These are phyloP conservation scores for Barnardius zonarius DNA, from an alignment of 2,113 vertebrate genomes.

Conservation along the genomic window DNA sequence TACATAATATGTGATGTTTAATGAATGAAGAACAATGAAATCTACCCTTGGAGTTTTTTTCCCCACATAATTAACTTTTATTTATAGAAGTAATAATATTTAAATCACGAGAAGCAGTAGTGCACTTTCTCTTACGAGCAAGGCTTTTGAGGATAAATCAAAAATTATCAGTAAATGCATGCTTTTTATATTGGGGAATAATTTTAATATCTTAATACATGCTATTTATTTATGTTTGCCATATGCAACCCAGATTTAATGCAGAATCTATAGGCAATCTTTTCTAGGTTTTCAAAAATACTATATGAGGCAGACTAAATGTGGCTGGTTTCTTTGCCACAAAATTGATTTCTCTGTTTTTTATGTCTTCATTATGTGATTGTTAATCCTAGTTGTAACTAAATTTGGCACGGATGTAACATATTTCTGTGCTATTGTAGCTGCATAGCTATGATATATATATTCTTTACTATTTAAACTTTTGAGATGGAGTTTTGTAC, in stretches of 20 bases:
- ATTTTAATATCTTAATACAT: not conserved
- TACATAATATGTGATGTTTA: not conserved
- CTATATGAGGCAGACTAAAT: not conserved
- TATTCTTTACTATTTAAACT: not conserved
- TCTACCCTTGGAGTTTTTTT: not conserved
- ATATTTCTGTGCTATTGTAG: not conserved
- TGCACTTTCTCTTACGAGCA: not conserved
- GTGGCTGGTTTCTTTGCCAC: not conserved
- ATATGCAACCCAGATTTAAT: not conserved
- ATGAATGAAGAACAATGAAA: not conserved
- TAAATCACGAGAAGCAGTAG: not conserved
- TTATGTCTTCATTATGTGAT: not conserved
- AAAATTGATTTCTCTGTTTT: not conserved
- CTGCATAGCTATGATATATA: not conserved
- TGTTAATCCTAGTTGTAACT: not conserved
- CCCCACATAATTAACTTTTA: not conserved
- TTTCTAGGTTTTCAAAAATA: not conserved
- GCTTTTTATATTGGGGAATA: not conserved
- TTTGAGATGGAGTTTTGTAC: not conserved
- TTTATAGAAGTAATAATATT: not conserved
- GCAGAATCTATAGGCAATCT: not conserved
- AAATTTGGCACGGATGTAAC: not conserved
- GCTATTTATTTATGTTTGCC: not conserved
- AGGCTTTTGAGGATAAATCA: not conserved
- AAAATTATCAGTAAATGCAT: not conserved